Evolutionary conservation across 2,113 vertebrate species (phyloP), one percentile per base, ranked within the genome.

Genomic region (Eubucco bourcierii): DNA sequence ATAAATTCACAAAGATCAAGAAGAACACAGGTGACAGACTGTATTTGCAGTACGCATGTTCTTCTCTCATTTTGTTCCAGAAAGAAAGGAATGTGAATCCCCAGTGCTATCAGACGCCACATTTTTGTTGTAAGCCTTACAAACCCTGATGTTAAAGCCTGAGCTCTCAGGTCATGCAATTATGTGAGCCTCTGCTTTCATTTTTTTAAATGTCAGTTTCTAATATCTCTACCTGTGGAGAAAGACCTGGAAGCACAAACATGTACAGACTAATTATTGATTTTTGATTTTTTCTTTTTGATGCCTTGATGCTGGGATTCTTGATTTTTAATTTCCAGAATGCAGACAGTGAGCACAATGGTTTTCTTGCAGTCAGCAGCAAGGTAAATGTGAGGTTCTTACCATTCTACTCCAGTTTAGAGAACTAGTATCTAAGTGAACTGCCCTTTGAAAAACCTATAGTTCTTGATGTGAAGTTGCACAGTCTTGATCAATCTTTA

Each of bases 1-100:
- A 85, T 96, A 95, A 93, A 96, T 94, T 80, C 68, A 74, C n/a
- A 85, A 91, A 89, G 89, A 92, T 95, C 61, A 91, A 92, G 81
- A 84, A 82, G 75, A 90, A 44, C 31, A 1, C 44, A 83, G 79
- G 84, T 87, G 93, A 85, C 93, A 94, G 52, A 71, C 58, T 50
- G 65, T 80, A 50, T 94, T 90, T 88, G 76, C 82, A 88, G 59
- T 68, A 65, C 83, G 53, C 4, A 0, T 78, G 83, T 52, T 88
- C 50, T 66, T 76, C 88, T 74, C 56, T 76, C 58, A 91, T 88
- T 88, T 84, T 84, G 66, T 75, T 90, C 66, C 50, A 76, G 59
- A 79, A 91, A 86, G 86, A 86, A 93, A 90, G 63, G 70, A 74
- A 67, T 41, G 28, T 53, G 88, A 90, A 50, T 84, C 80, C 83